Percentiles rank a stretch among this genome's conserved stretches.
Evolutionary conservation across 2,888 invertebrate genomes (phyloP).

Genomic region (Macrophya alboannulata): DNA sequence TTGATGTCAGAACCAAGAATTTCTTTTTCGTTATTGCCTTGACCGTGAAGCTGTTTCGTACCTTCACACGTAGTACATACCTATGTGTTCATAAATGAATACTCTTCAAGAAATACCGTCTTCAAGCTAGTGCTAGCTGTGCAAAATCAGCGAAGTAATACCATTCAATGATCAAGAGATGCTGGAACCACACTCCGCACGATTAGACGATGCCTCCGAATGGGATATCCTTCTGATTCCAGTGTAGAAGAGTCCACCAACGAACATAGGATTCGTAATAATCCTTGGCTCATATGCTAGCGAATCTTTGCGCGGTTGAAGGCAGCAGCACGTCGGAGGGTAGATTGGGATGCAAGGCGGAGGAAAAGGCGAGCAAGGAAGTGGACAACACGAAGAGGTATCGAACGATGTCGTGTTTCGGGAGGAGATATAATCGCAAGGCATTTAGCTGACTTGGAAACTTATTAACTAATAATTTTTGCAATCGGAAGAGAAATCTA

Average conservation of each 20-base stretch:
- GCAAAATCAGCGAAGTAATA: background rate
- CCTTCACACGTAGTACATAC: background rate
- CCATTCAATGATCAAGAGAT: slow-evolving; percentile 3
- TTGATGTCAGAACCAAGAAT: background rate
- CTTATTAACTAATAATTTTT: background rate
- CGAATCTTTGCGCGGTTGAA: background rate
- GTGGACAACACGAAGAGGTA: background rate
- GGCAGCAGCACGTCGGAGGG: slow-evolving; percentile 15
- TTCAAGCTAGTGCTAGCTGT: background rate
- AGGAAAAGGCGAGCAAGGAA: slow-evolving; percentile 1
- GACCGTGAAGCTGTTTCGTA: background rate
- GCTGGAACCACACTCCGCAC: slow-evolving; percentile 40
- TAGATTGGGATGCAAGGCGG: slow-evolving; percentile 37
- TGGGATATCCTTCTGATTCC: slow-evolving; percentile 15
- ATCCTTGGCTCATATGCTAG: background rate
- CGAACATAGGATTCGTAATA: slow-evolving; percentile 13
- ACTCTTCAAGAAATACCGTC: background rate
- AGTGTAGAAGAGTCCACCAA: slow-evolving; percentile 26
- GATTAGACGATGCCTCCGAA: slow-evolving; percentile 33
- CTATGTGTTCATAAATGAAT: background rate
- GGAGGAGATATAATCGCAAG: background rate
- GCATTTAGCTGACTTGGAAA: background rate
- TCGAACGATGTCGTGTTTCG: background rate
- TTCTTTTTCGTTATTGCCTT: background rate
- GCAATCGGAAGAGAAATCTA: background rate